Conservation (phyloP, 2,113 vertebrate species). For the Chitala chitala region DNA sequence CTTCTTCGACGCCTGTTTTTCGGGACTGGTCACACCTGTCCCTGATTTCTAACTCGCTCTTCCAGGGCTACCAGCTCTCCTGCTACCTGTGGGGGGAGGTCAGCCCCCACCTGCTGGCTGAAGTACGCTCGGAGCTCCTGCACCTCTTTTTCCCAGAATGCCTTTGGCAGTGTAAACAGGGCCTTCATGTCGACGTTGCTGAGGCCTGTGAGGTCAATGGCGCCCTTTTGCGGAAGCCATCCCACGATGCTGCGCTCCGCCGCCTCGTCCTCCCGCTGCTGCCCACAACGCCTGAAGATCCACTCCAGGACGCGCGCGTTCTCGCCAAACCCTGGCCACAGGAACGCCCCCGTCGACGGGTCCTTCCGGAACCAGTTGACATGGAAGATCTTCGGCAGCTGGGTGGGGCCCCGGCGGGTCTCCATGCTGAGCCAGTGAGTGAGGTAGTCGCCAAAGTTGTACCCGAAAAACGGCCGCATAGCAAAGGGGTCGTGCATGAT, state of each 20-base stretch:
- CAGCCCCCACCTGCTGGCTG: conserved; percentile 74
- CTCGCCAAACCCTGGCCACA: conserved; percentile 49
- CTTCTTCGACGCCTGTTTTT: conserved; percentile 29
- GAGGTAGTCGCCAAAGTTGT: conserved; percentile 82
- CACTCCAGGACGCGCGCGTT: conserved; percentile 82
- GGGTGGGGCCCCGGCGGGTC: conserved; percentile 61
- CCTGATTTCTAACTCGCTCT: conserved; percentile 63
- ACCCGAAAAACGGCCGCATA: conserved; percentile 66
- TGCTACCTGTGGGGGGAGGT: conserved; percentile 73
- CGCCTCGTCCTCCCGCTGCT: conserved; percentile 65
- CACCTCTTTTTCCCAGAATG: conserved; percentile 71
- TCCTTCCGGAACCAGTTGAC: conserved; percentile 98
- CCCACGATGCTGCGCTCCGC: conserved; percentile 68
- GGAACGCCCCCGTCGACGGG: conserved; percentile 59
- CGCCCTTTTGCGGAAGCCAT: conserved; percentile 59
- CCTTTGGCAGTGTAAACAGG: conserved; percentile 63
- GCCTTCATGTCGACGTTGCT: conserved; percentile 49
- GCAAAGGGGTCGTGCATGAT: conserved; percentile 70
- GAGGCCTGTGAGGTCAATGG: conserved; percentile 58
- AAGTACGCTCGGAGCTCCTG: conserved; percentile 76
- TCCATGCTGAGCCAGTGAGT: conserved; percentile 97
- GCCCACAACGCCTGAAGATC: conserved; percentile 78
- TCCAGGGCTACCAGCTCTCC: conserved; percentile 74
- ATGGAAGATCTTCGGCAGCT: conserved; percentile 91
- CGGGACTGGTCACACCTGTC: background rate